Percentiles rank a stretch among this genome's conserved stretches.
Evolutionary conservation across 2,797 vertebrate species (phyloP).

Genomic region (Oryzias sinensis): DNA sequence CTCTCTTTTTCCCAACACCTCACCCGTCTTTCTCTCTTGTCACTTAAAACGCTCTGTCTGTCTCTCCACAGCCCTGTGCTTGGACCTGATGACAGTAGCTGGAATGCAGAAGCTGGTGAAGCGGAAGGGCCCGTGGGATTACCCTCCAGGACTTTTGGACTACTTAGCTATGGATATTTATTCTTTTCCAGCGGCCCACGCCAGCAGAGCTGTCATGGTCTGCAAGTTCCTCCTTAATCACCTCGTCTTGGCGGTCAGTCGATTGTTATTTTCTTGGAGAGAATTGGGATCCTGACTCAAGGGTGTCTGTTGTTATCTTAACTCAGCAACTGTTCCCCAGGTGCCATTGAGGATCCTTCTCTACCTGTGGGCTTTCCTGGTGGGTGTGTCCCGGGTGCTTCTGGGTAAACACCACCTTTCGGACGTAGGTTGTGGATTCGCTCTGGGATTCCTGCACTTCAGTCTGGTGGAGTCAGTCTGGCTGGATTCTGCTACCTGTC

Average conservation of each 20-base stretch:
- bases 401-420: constrained; percentile 91
- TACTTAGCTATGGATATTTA: constrained; percentile 89
- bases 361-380: constrained; percentile 87
- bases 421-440: constrained; percentile 87
- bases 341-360: constrained; percentile 88
- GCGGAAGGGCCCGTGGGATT: constrained; percentile 83
- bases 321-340: constrained; percentile 16
- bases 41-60: too few species aligned
- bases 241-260: constrained; percentile 84
- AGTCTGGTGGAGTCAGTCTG: constrained; percentile 90
- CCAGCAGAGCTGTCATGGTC: constrained; percentile 88
- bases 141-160: constrained; percentile 83
- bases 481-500: constrained; percentile 90
- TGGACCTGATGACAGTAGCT: constrained; percentile 88
- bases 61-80: constrained; percentile 78
- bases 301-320: background rate
- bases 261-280: too few species aligned
- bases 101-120: constrained; percentile 89
- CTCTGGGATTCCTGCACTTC: constrained; percentile 89
- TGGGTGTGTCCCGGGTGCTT: constrained; percentile 85
- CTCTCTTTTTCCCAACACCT: background rate
- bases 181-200: constrained; percentile 88
- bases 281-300: background rate
- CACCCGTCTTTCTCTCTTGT: background rate
- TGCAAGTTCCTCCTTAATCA: constrained; percentile 91